Conservation (phyloP, 2,113 vertebrate genomes). For the Acrocephalus arundinaceus region DNA sequence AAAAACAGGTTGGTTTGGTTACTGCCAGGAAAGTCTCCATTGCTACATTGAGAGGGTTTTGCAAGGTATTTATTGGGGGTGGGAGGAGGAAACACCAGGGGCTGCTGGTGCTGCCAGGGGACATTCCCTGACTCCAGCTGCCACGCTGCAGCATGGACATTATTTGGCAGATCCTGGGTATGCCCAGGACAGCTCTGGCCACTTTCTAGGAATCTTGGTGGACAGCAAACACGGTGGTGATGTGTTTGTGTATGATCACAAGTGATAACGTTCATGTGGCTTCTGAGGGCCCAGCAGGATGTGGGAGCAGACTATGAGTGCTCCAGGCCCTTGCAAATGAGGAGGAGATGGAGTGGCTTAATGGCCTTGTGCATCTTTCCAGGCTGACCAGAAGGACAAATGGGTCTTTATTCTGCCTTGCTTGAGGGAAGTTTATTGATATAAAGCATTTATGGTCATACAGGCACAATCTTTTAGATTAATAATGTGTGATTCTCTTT, state of each 20-base stretch:
- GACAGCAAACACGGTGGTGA: not conserved
- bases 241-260: not conserved
- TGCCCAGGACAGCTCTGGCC: not conserved
- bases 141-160: not conserved
- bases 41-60: not conserved
- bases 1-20: constrained; percentile 6
- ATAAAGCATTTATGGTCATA: not conserved
- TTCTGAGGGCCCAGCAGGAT: not conserved
- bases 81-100: fast-evolving
- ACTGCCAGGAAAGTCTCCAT: not conserved
- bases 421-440: not conserved
- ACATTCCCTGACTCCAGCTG: not conserved
- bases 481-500: not conserved
- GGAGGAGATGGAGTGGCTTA: not conserved
- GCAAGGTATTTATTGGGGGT: not conserved
- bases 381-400: not conserved
- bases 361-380: not conserved
- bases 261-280: not conserved
- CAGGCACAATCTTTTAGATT: not conserved
- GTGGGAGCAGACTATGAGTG: not conserved
- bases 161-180: not conserved
- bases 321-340: not conserved
- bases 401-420: not conserved
- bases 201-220: not conserved
- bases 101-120: not conserved